Percentiles rank a stretch among this genome's conserved stretches.
These are phyloP conservation scores for Perodicticus potto DNA, from an alignment of 2,797 vertebrate genomes.

Conservation along the genomic window DNA sequence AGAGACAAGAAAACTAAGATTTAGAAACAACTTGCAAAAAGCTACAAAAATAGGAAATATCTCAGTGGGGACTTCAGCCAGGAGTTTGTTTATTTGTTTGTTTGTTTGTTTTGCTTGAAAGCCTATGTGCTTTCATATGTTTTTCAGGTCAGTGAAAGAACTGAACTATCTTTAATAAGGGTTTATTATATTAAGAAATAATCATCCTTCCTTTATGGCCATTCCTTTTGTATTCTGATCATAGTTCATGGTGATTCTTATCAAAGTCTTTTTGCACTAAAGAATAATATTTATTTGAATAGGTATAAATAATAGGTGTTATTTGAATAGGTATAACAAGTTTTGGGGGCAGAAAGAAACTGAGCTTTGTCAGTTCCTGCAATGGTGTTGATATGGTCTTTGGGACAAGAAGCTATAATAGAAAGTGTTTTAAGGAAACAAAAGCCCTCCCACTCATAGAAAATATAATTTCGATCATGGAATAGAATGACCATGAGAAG, in stretches of 20 bases:
- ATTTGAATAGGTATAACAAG: neutral
- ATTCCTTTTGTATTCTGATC: neutral
- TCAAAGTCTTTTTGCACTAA: neutral
- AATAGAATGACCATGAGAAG: neutral
- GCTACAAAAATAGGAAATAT: constrained; percentile 26
- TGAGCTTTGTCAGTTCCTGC: neutral
- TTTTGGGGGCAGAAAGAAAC: constrained; percentile 21
- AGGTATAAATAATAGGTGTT: neutral
- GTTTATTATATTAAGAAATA: neutral
- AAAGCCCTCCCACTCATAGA: neutral
- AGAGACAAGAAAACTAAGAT: constrained; percentile 25
- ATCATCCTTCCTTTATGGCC: neutral
- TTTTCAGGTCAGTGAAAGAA: neutral
- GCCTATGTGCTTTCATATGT: neutral
- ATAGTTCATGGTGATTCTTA: neutral
- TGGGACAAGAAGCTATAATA: neutral
- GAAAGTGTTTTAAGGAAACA: neutral
- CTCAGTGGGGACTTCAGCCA: neutral
- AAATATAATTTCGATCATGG: neutral
- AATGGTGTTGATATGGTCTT: neutral
- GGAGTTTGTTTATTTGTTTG: neutral
- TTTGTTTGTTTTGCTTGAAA: neutral
- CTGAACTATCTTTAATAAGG: neutral
- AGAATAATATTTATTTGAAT: constrained; percentile 4
- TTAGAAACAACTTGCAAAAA: constrained; percentile 17